Evolutionary conservation across 2,888 invertebrate species (phyloP).

Genomic region (Monochamus alternatus): DNA sequence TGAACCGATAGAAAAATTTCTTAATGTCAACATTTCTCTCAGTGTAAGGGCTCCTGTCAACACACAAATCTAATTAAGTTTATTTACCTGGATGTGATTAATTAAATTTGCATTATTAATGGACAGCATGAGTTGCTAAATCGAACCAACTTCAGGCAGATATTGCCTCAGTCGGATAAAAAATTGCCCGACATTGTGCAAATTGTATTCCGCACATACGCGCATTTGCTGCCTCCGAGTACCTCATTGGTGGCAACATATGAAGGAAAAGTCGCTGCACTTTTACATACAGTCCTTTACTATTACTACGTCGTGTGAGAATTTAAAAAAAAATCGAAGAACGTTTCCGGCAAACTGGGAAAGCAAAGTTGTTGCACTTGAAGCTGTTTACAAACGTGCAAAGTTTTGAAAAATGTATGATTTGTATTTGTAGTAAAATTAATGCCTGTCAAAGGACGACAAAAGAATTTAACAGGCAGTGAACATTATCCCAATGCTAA

Average conservation of each 20-base stretch:
- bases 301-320: no score
- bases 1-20: no score
- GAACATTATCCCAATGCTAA: no score
- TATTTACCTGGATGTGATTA: slow-evolving; percentile 10
- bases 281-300: not conserved
- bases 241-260: not conserved
- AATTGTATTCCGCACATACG: not conserved
- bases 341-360: not conserved
- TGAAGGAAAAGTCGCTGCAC: not conserved
- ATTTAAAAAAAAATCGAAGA: no score
- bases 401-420: not conserved
- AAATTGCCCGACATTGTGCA: not conserved
- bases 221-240: not conserved
- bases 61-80: slow-evolving; percentile 5
- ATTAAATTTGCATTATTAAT: slow-evolving; percentile 25
- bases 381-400: not conserved
- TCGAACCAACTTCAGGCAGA: not conserved
- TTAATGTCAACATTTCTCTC: not conserved
- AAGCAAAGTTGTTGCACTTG: not conserved
- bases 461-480: not conserved
- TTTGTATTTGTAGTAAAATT: not conserved
- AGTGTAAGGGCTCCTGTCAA: not conserved
- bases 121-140: not conserved
- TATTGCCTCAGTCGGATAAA: not conserved
- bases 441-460: not conserved